Conservation (phyloP, 2,113 vertebrate species). For the Elaphurus davidianus region DNA sequence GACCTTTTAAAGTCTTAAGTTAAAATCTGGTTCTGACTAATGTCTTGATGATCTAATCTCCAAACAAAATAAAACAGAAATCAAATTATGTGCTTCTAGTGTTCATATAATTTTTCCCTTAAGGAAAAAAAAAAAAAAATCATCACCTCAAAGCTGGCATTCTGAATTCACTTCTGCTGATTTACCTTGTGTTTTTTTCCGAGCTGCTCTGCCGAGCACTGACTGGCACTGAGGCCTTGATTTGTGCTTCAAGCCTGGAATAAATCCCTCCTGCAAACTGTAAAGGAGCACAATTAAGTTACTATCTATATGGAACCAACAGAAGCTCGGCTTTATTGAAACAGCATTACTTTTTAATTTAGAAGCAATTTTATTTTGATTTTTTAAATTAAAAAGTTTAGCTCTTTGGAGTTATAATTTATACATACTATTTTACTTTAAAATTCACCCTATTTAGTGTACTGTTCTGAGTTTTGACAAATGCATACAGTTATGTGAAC, state of each 20-base stretch:
- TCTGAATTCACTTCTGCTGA: background rate
- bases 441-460: background rate
- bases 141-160: background rate
- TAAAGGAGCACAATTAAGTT: background rate
- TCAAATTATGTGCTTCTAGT: background rate
- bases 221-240: conserved; percentile 86
- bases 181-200: conserved; percentile 88
- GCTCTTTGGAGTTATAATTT: background rate
- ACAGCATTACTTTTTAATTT: background rate
- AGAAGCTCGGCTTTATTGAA: background rate
- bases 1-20: background rate
- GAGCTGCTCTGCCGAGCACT: conserved; percentile 84
- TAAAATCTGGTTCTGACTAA: conserved; percentile 12
- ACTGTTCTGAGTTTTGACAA: background rate
- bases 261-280: conserved; percentile 94
- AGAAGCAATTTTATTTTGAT: background rate
- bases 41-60: background rate
- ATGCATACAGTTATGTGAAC: background rate
- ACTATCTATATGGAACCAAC: background rate
- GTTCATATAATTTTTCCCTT: background rate
- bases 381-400: background rate
- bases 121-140: background rate
- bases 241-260: conserved; percentile 91
- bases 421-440: background rate
- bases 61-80: background rate